Evolutionary conservation across 2,797 vertebrate genomes (phyloP), one percentile per base, ranked within the genome.

Genomic region (Coregonus ussuriensis): DNA sequence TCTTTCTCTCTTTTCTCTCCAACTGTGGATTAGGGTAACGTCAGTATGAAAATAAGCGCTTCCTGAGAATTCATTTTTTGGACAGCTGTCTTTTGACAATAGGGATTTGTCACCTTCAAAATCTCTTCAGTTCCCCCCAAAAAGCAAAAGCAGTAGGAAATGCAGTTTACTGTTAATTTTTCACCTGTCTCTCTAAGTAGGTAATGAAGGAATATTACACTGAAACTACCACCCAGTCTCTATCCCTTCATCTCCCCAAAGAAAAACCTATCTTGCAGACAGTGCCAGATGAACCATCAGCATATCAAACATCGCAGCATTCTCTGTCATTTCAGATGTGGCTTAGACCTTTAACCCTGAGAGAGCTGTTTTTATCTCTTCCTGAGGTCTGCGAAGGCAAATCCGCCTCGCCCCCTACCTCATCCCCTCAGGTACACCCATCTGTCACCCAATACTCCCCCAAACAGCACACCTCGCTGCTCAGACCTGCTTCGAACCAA

Each of bases 401-500:
- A 89, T 86, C 92, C 76, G 72, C 75, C 33, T 71, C 25, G 56
- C 71, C 71, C 53, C 71, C 37, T 65, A 63, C 78, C 71, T 75
- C 51, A 74, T 68, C 31, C 76, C 87, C 77, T 87, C 82, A 92
- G 91, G 90, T 89, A 89, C 81, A 88, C 88, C 90, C 88, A 86
- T 89, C 88, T 91, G 92, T 93, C 91, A 96, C 93, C 93, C 90
- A 92, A 94, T 95, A 92, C 93, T 91, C 85, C 85, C 78, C 84
- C 80, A 88, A 95, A 94, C 87, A 94, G 88, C 89, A 89, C 94
- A 85, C 88, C 90, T 94, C 91, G 91, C 91, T 94, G 91, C 94
- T 93, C 90, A 93, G 94, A 96, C 94, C 92, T 93, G 92, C 93
- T 94, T 94, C 91, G 93, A 91, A 68, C 93, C 94, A 95, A 95